Percentiles rank a stretch among this genome's conserved stretches.
Conservation (phyloP, 2,113 vertebrate genomes). For the Eulemur macaco region DNA sequence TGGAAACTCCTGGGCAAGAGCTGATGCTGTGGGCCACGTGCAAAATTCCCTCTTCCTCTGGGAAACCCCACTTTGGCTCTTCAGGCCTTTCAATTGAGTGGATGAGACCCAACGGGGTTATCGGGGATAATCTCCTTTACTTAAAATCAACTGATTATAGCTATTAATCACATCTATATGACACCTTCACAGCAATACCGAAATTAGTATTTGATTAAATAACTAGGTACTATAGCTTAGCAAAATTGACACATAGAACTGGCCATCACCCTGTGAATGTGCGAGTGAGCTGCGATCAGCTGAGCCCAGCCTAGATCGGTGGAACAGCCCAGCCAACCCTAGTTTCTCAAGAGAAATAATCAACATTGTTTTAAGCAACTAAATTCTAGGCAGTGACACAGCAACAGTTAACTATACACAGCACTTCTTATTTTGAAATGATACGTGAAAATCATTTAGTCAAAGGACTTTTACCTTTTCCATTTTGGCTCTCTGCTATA, state of each 20-base stretch:
- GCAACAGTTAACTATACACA: neutral
- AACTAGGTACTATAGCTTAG: neutral
- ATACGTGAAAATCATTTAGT: neutral
- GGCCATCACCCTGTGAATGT: neutral
- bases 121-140: neutral
- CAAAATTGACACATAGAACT: neutral
- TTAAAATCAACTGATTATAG: neutral
- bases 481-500: neutral
- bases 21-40: neutral
- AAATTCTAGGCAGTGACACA: neutral
- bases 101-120: neutral
- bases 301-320: neutral
- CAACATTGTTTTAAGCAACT: neutral
- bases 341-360: neutral
- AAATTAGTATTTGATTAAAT: neutral
- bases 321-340: neutral
- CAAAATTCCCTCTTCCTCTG: neutral
- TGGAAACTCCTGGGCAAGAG: neutral
- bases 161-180: neutral
- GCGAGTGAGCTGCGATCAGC: neutral
- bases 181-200: neutral
- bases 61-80: neutral
- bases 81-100: neutral
- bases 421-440: constrained; percentile 15
- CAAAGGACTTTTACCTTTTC: neutral